phyloP scores from a whole-genome alignment of 2,797 vertebrate species.

The Champsocephalus gunnari region DNA sequence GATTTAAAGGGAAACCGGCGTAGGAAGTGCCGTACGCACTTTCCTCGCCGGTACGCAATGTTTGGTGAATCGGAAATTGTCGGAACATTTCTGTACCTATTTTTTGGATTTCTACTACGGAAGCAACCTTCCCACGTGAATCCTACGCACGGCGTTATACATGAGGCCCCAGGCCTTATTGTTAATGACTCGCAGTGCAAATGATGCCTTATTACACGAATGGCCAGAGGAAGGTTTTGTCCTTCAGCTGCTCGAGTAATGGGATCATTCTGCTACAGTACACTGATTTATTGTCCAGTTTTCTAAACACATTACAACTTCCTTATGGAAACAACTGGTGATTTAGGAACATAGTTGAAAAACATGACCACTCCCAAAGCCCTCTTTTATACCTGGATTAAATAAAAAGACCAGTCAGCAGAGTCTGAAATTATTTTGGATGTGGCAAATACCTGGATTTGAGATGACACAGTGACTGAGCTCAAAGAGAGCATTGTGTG shows the following conservation, averaged over 20 bases:
- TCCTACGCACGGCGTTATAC: too few relatives aligned
- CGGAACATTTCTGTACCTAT: too few relatives aligned
- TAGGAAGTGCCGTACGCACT: too few relatives aligned
- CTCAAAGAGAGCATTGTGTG: constrained; percentile 53
- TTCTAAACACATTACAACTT: constrained; percentile 42
- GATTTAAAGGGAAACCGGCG: too few relatives aligned
- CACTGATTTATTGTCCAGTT: constrained; percentile 23
- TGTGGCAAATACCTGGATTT: constrained; percentile 43
- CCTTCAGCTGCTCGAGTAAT: constrained; percentile 7
- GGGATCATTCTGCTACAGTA: constrained; percentile 6
- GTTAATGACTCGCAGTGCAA: neutral
- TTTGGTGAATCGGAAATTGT: too few relatives aligned
- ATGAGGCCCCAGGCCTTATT: neutral
- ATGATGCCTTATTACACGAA: constrained; percentile 14
- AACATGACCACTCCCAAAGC: constrained; percentile 38
- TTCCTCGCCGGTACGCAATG: too few relatives aligned
- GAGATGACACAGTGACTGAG: constrained; percentile 36
- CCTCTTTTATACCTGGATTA: neutral
- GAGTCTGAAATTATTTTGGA: constrained; percentile 51
- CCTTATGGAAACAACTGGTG: constrained; percentile 41
- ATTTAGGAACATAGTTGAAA: constrained; percentile 30
- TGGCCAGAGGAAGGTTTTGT: constrained; percentile 10
- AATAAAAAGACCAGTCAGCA: constrained; percentile 17
- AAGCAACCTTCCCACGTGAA: too few relatives aligned
- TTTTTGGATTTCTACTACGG: too few relatives aligned